phyloP scores from a whole-genome alignment of 2,113 vertebrate genomes.

The Casuarius casuarius region DNA sequence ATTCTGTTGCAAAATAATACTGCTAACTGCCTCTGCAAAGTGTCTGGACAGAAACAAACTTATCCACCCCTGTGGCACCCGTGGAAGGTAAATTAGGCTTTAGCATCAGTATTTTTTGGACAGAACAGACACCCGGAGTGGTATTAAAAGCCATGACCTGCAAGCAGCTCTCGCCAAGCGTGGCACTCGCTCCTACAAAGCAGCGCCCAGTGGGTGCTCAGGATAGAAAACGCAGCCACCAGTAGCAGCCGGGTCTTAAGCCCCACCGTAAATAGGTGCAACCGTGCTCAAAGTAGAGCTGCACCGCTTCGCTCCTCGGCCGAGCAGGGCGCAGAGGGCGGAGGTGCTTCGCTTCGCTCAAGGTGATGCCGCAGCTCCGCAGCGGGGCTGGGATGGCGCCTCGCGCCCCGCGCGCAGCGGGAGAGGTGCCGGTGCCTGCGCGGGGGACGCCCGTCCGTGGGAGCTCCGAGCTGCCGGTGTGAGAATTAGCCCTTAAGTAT shows the following conservation, averaged over 20 bases:
- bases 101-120: not conserved
- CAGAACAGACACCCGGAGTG: not conserved
- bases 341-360: fast-evolving
- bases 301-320: not conserved
- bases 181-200: not conserved
- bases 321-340: not conserved
- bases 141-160: not conserved
- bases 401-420: not conserved
- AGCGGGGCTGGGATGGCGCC: not conserved
- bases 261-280: fast-evolving
- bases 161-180: not conserved
- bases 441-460: not conserved
- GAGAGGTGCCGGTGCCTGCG: constrained; percentile 27
- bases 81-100: not conserved
- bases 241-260: not conserved
- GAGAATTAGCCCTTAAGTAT: constrained; percentile 59
- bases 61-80: not conserved
- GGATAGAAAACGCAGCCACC: not conserved
- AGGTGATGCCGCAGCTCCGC: not conserved
- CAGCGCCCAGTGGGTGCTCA: not conserved
- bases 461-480: constrained; percentile 57
- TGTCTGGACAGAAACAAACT: not conserved
- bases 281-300: not conserved
- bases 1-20: not conserved
- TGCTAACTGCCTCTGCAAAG: not conserved